Percentiles rank a stretch among this genome's conserved stretches.
Evolutionary conservation across 2,888 invertebrate species (phyloP).

Genomic region (Tryphoninae sp.): DNA sequence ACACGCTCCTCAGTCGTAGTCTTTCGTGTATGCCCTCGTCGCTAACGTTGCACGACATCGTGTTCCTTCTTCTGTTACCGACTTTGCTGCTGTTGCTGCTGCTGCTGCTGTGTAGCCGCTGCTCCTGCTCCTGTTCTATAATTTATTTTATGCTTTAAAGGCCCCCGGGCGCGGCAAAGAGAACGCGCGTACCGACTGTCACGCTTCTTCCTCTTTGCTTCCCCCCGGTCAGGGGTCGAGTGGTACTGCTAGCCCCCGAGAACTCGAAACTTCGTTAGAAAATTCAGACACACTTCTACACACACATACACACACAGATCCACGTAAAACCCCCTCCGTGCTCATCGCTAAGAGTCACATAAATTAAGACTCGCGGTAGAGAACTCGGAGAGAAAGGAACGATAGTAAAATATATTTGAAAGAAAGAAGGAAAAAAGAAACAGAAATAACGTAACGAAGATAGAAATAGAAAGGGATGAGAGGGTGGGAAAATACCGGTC

Average conservation of each 20-base stretch:
- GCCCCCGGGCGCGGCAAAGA: conserved; percentile 47
- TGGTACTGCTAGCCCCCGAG: conserved; percentile 78
- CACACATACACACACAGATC: neutral
- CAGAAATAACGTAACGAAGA: neutral
- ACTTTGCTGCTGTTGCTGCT: conserved; percentile 28
- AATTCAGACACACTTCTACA: neutral
- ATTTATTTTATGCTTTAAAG: conserved; percentile 77
- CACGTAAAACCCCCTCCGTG: conserved; percentile 23
- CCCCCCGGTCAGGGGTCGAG: conserved; percentile 73
- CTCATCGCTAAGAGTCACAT: conserved; percentile 64
- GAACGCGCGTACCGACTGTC: conserved; percentile 69
- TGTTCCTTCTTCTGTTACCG: conserved; percentile 64
- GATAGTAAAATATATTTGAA: conserved; percentile 9
- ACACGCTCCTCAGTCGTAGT: conserved; percentile 60
- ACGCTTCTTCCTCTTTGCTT: conserved; percentile 67
- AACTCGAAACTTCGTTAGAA: conserved; percentile 71
- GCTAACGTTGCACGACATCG: conserved; percentile 70
- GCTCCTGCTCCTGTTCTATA: conserved; percentile 64
- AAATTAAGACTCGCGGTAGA: conserved; percentile 67
- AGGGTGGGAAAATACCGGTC: conserved; percentile 56
- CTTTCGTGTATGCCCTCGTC: conserved; percentile 49
- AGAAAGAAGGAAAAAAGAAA: conserved; percentile 2
- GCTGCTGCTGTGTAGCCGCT: conserved; percentile 18
- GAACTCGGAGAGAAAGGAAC: conserved; percentile 11
- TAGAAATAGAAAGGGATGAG: conserved; percentile 21